Base-by-base conservation (phyloP, 2,888 invertebrate genomes). In the Hydrotaea diabolus region DNA sequence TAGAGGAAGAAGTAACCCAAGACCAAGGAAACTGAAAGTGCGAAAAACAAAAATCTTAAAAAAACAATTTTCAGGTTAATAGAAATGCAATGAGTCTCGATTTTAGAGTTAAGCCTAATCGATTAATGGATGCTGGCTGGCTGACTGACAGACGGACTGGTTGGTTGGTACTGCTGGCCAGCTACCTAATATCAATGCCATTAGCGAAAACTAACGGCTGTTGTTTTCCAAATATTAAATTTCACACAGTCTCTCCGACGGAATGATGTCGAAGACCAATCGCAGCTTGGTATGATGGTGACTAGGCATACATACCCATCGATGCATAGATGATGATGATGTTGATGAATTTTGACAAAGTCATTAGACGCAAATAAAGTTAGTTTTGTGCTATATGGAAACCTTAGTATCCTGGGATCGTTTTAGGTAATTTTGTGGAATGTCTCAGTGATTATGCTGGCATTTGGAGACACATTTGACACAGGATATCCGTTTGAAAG, bases 331-430 rank as follows among this genome's bases (percentile, higher is more conserved):
- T 8, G 39, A 39, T 13, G 39, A 39, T 39, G 39, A 39, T 8
- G 5, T 36, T 36, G 39, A 39, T 39, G 4, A 39, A 9, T 39
- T 39, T 39, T 1, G 9, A 11, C 39, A 39, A 8, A 1, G 13
- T 13, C 39, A 39, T 31, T 31, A 7, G 7, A 31, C 31, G 31
- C 31, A 4, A 31, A 31, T 31, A 31, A 31, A 31, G 31, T 2
- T 7, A 31, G 2, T 31, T 31, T 31, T 31, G n/a, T n/a, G n/a
- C n/a, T n/a, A n/a, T n/a, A n/a, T 31, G 5, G 84, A 77, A 77
- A 81, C 57, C 36, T 81, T 57, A 81, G 77, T 75, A 64, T 71
- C 77, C 84, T 84, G 84, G 71, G 84, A 78, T 64, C 36, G n/a
- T 7, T 15, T 49, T n/a, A 13, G 1, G 49, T 7, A 1, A 49